Percentiles rank a stretch among this genome's conserved stretches.
Conservation (phyloP, 2,113 vertebrate species). For the Sphaerodactylus townsendi region DNA sequence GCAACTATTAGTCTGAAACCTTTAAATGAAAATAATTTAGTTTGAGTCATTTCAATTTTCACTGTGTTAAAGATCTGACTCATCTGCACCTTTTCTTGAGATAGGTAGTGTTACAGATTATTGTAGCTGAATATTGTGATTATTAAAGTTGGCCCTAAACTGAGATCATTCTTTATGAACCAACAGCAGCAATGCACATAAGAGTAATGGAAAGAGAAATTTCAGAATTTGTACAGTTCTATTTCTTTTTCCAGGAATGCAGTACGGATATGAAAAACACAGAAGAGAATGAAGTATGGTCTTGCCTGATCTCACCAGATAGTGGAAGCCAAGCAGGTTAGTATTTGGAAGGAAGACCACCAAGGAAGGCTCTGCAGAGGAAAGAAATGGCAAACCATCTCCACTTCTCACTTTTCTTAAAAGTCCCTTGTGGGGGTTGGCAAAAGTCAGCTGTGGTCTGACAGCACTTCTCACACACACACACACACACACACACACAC, state of each 20-base stretch:
- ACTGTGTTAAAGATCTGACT: constrained; percentile 63
- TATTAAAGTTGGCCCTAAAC: constrained; percentile 33
- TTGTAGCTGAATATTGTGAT: constrained; percentile 9
- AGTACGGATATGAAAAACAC: neutral
- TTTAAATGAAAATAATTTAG: constrained; percentile 61
- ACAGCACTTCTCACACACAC: too few species aligned
- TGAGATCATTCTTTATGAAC: constrained; percentile 31
- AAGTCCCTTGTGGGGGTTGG: too few species aligned
- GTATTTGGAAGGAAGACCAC: too few species aligned
- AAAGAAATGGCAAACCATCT: too few species aligned
- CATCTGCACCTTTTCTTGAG: constrained; percentile 54
- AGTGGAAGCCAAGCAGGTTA: too few species aligned
- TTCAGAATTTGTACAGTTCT: neutral
- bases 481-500: too few species aligned
- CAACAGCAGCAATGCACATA: constrained; percentile 10
- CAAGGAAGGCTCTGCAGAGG: too few species aligned
- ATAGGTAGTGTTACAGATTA: constrained; percentile 63
- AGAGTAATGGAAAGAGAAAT: neutral
- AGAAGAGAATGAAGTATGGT: too few species aligned
- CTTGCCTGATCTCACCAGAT: too few species aligned
- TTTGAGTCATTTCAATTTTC: constrained; percentile 62
- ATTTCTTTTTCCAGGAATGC: neutral
- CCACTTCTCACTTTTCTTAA: too few species aligned
- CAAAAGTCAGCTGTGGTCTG: too few species aligned
- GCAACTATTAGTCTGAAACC: constrained; percentile 69